phyloP scores from a whole-genome alignment of 1,140 invertebrate species.

The Papilio aristodemus region DNA sequence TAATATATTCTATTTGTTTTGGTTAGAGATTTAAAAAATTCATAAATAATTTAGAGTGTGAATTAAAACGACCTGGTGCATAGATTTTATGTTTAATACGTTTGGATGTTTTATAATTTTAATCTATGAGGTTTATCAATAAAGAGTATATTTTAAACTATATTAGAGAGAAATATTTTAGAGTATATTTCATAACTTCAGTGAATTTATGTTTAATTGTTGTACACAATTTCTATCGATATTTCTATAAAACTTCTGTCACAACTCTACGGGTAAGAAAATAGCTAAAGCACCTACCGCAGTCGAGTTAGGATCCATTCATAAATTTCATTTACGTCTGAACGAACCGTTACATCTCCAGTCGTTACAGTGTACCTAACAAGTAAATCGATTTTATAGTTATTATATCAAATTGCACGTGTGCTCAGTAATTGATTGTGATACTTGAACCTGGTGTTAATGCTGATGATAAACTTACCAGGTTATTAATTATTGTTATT shows the following conservation, averaged over 20 bases:
- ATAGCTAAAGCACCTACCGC: constrained; percentile 59
- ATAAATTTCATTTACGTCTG: constrained; percentile 53
- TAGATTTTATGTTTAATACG: neutral
- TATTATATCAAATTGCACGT: constrained; percentile 41
- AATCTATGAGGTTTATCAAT: neutral
- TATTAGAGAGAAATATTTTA: too few relatives aligned
- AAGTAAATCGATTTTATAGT: constrained; percentile 52
- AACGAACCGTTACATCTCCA: constrained; percentile 57
- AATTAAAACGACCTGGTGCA: too few relatives aligned
- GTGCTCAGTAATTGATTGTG: constrained; percentile 21
- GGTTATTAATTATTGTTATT: constrained; percentile 1
- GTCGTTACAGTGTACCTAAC: constrained; percentile 45
- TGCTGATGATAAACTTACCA: constrained; percentile 7
- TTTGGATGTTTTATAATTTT: neutral
- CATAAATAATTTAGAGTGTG: too few relatives aligned
- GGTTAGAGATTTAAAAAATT: constrained; percentile 30
- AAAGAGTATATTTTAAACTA: too few relatives aligned
- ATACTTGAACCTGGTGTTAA: constrained; percentile 20
- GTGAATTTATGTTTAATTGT: too few relatives aligned
- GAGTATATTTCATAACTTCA: too few relatives aligned
- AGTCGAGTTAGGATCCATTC: constrained; percentile 49
- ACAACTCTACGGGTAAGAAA: constrained; percentile 51
- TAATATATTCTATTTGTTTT: constrained; percentile 46
- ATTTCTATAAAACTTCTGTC: constrained; percentile 43
- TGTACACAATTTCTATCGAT: constrained; percentile 43